Evolutionary conservation across 1,140 invertebrate genomes (phyloP).

Genomic region (Drosophila kanapiae): DNA sequence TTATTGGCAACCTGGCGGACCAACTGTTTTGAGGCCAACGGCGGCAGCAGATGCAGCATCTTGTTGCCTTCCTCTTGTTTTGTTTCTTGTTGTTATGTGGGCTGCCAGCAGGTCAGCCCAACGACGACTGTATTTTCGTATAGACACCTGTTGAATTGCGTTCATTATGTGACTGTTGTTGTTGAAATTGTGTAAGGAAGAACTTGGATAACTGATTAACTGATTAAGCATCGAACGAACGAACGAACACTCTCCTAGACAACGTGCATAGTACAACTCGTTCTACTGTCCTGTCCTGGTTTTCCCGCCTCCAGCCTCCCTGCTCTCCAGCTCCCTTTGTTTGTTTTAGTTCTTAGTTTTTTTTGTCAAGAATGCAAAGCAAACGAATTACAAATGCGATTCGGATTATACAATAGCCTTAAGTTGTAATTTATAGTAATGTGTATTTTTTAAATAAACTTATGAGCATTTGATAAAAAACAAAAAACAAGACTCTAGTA

Average conservation of each 20-base stretch:
- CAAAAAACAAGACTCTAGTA: neutral
- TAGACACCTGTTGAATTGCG: constrained; percentile 70
- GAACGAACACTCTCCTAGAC: constrained; percentile 33
- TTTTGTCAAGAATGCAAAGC: constrained; percentile 35
- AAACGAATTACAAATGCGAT: constrained; percentile 42
- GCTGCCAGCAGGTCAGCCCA: constrained; percentile 40
- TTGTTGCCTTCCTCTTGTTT: constrained; percentile 66
- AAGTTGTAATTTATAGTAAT: constrained; percentile 83
- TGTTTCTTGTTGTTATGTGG: constrained; percentile 69
- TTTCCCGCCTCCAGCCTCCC: constrained; percentile 4
- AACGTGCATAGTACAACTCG: constrained; percentile 50
- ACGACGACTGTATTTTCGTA: constrained; percentile 68
- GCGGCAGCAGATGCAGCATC: constrained; percentile 1
- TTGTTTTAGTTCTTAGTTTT: constrained; percentile 59
- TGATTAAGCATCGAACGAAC: constrained; percentile 43
- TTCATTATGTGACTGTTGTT: constrained; percentile 72
- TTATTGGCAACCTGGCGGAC: constrained; percentile 79
- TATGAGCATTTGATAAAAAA: constrained; percentile 78
- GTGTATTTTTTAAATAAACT: constrained; percentile 76
- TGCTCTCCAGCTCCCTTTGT: constrained; percentile 40
- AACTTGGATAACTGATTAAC: constrained; percentile 36
- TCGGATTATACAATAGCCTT: constrained; percentile 69
- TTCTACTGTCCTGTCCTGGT: constrained; percentile 16
- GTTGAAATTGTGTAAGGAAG: constrained; percentile 42
- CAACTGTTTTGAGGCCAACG: constrained; percentile 59